Evolutionary conservation across 1,140 invertebrate genomes (phyloP), one percentile per base, ranked within the genome.

Genomic region (Metopolophium dirhodum): DNA sequence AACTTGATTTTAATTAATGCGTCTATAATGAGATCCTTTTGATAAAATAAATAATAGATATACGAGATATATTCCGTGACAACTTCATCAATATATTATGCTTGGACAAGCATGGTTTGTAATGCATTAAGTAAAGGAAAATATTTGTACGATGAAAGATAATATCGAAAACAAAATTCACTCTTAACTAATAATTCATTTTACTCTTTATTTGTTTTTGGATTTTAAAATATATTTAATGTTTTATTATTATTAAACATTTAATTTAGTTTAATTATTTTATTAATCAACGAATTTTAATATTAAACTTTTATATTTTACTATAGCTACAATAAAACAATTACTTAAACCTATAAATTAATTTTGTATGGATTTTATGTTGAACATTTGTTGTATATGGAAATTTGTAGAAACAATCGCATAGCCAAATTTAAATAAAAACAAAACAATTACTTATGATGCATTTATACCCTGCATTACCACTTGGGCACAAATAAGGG

Each of bases 1-100:
- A 22, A 51, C 7, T 88, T n/a, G 86, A 51, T 88, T 88, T 49
- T 88, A 88, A 86, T 86, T 86, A 45, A 51, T 51, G 22, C 30
- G 18, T 51, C 47, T 88, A 51, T 35, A 35, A 51, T 51, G 47
- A 88, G 86, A 88, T 88, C n/a, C 18, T 7, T 49, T 49, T 51
- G 18, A n/a, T 51, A 45, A 86, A 26, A 86, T 45, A 86, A 86
- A 45, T 86, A 86, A 86, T 23, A 86, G 83, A 45, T 41, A 45
- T 86, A 86, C 45, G 3, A 86, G 20, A 86, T 37, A 85, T 85
- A 85, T 85, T 85, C 37, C 22, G 20, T 49, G 45, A 87, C 47
- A 51, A 88, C 86, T 88, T 88, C 45, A n/a, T 88, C n/a, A 22
- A 49, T 45, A 45, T 35, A 20, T 88, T 35, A 20, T 88, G 47